Conservation (phyloP, 37 sponge, comb jelly and placozoan species). For the Halichondria panicea region DNA sequence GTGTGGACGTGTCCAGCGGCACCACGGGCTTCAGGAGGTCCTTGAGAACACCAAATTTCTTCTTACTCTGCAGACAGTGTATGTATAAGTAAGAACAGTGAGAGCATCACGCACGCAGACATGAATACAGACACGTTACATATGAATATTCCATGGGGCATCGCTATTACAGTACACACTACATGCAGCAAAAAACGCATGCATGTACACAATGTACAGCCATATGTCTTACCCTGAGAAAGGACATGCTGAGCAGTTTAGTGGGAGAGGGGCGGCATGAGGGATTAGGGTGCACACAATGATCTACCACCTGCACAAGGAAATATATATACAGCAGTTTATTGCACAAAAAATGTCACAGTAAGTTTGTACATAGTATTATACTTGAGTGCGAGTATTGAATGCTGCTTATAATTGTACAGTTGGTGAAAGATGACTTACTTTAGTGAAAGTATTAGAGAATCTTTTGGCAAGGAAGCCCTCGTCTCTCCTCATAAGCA, state of each 20-base stretch:
- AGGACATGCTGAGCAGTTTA: slow-evolving; percentile 41
- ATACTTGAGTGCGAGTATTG: neutral
- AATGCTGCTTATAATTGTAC: neutral
- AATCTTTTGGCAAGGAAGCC: slow-evolving; percentile 18
- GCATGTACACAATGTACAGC: slow-evolving; percentile 2
- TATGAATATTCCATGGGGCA: neutral
- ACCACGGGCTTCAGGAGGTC: slow-evolving; percentile 63
- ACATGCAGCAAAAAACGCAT: neutral
- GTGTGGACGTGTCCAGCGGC: slow-evolving; percentile 57
- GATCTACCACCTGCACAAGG: slow-evolving; percentile 51
- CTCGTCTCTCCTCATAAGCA: slow-evolving; percentile 51
- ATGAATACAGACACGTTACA: neutral
- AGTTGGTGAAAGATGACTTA: neutral
- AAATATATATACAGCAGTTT: neutral
- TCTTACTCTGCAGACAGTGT: slow-evolving; percentile 30
- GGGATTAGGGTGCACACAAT: slow-evolving; percentile 60
- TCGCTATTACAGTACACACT: neutral
- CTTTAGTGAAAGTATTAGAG: slow-evolving; percentile 61
- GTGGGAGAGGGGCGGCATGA: slow-evolving; percentile 25
- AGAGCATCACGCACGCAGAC: no score
- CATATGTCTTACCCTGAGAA: slow-evolving; percentile 53
- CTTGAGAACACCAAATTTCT: slow-evolving; percentile 25
- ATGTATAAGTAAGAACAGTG: no score
- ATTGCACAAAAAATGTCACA: neutral
- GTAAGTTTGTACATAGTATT: neutral